Evolutionary conservation across 2,113 vertebrate genomes (phyloP), one percentile per base, ranked within the genome.

Genomic region (Cottus gobio): DNA sequence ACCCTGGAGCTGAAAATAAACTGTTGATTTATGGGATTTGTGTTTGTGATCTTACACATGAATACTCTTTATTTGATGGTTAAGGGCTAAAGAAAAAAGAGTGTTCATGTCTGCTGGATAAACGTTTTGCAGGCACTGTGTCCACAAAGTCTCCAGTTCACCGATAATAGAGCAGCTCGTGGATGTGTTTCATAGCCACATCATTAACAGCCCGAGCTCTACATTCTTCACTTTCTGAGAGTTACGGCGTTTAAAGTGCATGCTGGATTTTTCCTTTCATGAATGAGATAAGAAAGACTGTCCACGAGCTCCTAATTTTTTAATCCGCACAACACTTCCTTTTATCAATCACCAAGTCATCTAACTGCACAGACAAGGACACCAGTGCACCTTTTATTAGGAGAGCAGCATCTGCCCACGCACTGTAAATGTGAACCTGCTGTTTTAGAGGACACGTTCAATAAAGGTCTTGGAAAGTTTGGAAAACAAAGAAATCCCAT

Each of bases 361-460:
- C 58, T 18, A 7, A 30, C 56, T 16, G 62, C 37, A 48, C 39
- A 52, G 57, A 77, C 65, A 82, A 75, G 65, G 72, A 77, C 44
- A 68, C 31, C 52, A 62, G 36, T 46, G 42, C 61, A 64, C 62
- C 68, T 81, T 66, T 71, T 78, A 84, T 78, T 31, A 63, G 68
- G 44, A 57, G 46, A 68, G 60, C 60, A 52, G 34, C 31, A 48
- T 69, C 79, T 81, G n/a, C 34, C 34, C 58, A 58, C 20, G 26
- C 73, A 26, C 63, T 34, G 42, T 71, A 67, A 77, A 71, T 28
- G 48, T 71, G 57, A 76, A 57, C 48, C 13, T 65, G 54, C 37
- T 48, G 31, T 50, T 69, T 71, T 7, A 67, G 71, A 83, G 68
- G 82, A 79, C 70, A 77, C 30, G 80, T 78, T 71, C 36, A 88